A percentile compares a stretch with the other conserved stretches of the same genome.
Evolutionary conservation across 2,113 vertebrate genomes (phyloP).

Genomic region (Eubucco bourcierii): DNA sequence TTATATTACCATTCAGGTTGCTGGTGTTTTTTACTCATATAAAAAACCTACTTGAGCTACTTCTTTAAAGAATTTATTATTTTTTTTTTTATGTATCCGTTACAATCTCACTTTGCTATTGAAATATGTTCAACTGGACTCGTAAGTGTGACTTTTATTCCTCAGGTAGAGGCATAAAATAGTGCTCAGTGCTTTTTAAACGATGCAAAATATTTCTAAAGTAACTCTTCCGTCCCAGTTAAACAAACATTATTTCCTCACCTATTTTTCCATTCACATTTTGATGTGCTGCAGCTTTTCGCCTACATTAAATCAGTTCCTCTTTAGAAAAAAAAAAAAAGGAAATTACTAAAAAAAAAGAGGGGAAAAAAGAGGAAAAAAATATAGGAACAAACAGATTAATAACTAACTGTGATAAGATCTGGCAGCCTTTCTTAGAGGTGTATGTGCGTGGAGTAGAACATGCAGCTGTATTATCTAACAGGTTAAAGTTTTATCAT

Average conservation of each 20-base stretch:
- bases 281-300: slow-evolving; percentile 1
- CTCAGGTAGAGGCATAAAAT: slow-evolving; percentile 40
- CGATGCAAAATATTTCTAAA: slow-evolving; percentile 37
- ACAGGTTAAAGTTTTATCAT: slow-evolving; percentile 24
- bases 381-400: slow-evolving; percentile 41
- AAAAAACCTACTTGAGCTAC: not conserved
- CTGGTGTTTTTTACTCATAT: not conserved
- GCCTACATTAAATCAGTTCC: slow-evolving; percentile 10
- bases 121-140: slow-evolving; percentile 26
- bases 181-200: slow-evolving; percentile 50
- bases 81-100: not conserved
- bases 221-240: slow-evolving; percentile 19
- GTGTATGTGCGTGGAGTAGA: not conserved
- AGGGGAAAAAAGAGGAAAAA: not conserved
- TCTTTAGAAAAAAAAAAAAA: not conserved
- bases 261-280: not conserved
- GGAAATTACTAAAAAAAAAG: slow-evolving; percentile 11
- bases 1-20: not conserved
- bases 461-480: not conserved
- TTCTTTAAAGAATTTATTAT: not conserved
- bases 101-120: slow-evolving; percentile 12
- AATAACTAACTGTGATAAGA: slow-evolving; percentile 7
- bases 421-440: slow-evolving; percentile 29
- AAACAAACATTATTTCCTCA: slow-evolving; percentile 35
- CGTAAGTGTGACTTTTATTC: slow-evolving; percentile 37